A percentile compares a stretch with the other conserved stretches of the same genome.
phyloP scores from a whole-genome alignment of 2,797 vertebrate genomes.

The Pantherophis alleghaniensis region DNA sequence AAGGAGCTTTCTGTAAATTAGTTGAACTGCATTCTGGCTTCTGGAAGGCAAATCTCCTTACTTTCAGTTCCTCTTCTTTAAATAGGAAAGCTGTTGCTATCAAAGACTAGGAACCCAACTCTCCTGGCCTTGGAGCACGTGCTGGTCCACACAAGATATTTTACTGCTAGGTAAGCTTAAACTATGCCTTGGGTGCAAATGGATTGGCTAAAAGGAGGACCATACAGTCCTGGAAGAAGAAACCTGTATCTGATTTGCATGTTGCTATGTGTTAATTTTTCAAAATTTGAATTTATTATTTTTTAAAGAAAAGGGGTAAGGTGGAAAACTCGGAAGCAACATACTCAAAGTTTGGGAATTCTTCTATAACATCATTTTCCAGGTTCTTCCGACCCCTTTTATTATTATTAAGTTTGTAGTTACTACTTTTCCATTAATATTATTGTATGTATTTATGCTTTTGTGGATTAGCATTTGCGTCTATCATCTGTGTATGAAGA shows the following conservation, averaged over 20 bases:
- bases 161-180: conserved; percentile 75
- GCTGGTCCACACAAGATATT: conserved; percentile 55
- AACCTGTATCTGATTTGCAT: neutral
- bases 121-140: conserved; percentile 55
- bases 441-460: neutral
- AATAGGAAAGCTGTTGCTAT: conserved; percentile 61
- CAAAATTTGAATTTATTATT: neutral
- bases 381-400: neutral
- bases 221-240: neutral
- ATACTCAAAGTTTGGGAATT: neutral
- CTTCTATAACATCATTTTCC: neutral
- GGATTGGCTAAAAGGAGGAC: neutral
- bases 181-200: neutral
- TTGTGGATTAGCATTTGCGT: neutral
- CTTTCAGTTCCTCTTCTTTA: conserved; percentile 13
- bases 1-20: neutral
- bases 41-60: neutral
- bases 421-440: neutral
- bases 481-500: conserved; percentile 24
- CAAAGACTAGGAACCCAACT: conserved; percentile 55
- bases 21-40: neutral
- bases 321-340: neutral
- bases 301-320: neutral
- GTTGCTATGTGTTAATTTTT: neutral
- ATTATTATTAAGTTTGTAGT: neutral